phyloP scores from a whole-genome alignment of 2,888 invertebrate species.

The Congeria kusceri region DNA sequence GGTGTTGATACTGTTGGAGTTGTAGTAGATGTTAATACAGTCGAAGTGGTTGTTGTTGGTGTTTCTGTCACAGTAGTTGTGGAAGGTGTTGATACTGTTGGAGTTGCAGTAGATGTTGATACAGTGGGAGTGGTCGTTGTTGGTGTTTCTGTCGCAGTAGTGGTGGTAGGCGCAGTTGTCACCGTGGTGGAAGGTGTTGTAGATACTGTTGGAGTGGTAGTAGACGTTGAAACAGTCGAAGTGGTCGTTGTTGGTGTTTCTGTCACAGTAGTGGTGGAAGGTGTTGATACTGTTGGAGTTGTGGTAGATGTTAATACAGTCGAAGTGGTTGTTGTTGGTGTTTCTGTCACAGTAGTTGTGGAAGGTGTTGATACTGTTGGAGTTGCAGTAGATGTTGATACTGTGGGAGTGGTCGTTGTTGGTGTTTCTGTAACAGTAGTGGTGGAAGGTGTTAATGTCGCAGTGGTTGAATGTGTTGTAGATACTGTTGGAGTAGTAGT shows the following conservation, averaged over 20 bases:
- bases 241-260: too few species aligned
- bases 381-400: neutral
- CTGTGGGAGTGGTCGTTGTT: neutral
- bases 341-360: too few species aligned
- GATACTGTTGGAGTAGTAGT: neutral
- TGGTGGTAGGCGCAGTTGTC: too few species aligned
- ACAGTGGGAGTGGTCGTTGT: neutral
- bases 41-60: neutral
- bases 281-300: too few species aligned
- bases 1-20: neutral
- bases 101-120: constrained; percentile 3
- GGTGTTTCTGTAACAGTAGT: too few species aligned
- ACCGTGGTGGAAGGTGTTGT: neutral
- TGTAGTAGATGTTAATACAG: constrained; percentile 1
- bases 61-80: neutral
- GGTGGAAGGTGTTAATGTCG: constrained; percentile 1
- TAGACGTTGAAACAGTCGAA: too few species aligned
- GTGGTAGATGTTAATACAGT: too few species aligned
- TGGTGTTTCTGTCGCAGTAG: neutral
- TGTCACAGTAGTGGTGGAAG: too few species aligned
- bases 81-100: neutral
- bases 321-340: too few species aligned
- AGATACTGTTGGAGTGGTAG: neutral
- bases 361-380: too few species aligned
- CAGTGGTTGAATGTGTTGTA: neutral